phyloP scores from a whole-genome alignment of 2,113 vertebrate species.

The Herpailurus yagouaroundi region DNA sequence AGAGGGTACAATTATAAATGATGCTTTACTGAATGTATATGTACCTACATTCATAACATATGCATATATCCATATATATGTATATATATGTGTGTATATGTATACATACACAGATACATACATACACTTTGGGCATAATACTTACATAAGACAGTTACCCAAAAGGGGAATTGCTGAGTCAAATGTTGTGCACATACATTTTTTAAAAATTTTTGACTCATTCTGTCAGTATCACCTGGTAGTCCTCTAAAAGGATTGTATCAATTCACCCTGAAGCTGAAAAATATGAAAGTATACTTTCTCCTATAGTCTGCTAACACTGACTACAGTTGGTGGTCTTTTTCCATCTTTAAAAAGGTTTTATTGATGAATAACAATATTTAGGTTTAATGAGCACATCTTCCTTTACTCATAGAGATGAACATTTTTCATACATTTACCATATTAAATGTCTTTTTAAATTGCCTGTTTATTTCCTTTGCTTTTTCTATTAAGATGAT shows the following conservation, averaged over 20 bases:
- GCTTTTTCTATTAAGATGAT: conserved; percentile 66
- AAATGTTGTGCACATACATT: neutral
- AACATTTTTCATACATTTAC: conserved; percentile 62
- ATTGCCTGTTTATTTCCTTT: conserved; percentile 51
- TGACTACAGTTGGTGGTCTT: neutral
- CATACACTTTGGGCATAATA: neutral
- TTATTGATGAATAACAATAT: conserved; percentile 62
- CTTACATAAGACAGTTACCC: conserved; percentile 4
- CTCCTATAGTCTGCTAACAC: neutral
- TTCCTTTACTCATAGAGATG: conserved; percentile 37
- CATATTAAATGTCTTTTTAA: conserved; percentile 64
- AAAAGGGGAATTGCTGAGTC: neutral
- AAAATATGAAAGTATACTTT: neutral
- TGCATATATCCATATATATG: neutral
- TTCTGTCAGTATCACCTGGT: neutral
- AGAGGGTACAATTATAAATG: neutral
- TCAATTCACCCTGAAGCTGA: neutral
- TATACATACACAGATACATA: neutral
- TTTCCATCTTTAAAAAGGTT: conserved; percentile 18
- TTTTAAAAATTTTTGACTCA: neutral
- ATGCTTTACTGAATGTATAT: neutral
- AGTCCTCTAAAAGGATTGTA: neutral
- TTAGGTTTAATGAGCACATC: conserved; percentile 71
- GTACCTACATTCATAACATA: neutral
- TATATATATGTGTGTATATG: neutral